Evolutionary conservation across 1,140 invertebrate genomes (phyloP), one percentile per base, ranked within the genome.

Genomic region (Aplysia californica): DNA sequence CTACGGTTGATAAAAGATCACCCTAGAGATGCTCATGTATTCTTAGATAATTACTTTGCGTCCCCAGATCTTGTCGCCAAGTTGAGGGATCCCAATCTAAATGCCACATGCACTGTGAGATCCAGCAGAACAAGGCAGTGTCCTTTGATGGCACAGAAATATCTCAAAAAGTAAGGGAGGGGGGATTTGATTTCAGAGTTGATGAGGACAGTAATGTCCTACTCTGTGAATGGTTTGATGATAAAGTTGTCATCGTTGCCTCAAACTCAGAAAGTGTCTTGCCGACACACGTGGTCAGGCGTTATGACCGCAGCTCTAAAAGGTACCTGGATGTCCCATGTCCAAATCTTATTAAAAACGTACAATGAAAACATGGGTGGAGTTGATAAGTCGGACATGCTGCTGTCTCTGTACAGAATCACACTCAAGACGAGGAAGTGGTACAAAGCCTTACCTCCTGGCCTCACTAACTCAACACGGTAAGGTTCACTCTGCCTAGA

Each of bases 341-440:
- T 26, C 58, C 58, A 6, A 31, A 6, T 31, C 58, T 61, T 29
- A 61, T 61, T 26, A 61, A 61, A n/a, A 26, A 20, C 18, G 26
- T 61, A 61, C 29, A 61, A 61, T 61, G 58, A 20, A 6, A 61
- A 61, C 26, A 61, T 61, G 58, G 58, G 58, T 61, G 58, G 58
- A 26, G 58, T 61, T 10, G 58, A 61, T 26, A 61, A 61, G 58
- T 61, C 20, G 10, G 58, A 61, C 58, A 61, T 61, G 58, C 58
- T 61, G 20, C 10, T 61, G 18, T 10, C 58, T 29, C 58, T 61
- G 58, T 61, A 61, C 58, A 20, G 58, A 20, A 61, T 23, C 29
- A 31, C 18, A 6, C 10, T 20, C 6, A 61, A 61, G 26, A 61
- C 20, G 20, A 61, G 29, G 26, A 10, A 61, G 58, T 61, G 58